Percentiles rank a stretch among this genome's conserved stretches.
These are phyloP conservation scores for Trematocara nigrifrons DNA, from an alignment of 2,113 vertebrate genomes.

Conservation along the genomic window DNA sequence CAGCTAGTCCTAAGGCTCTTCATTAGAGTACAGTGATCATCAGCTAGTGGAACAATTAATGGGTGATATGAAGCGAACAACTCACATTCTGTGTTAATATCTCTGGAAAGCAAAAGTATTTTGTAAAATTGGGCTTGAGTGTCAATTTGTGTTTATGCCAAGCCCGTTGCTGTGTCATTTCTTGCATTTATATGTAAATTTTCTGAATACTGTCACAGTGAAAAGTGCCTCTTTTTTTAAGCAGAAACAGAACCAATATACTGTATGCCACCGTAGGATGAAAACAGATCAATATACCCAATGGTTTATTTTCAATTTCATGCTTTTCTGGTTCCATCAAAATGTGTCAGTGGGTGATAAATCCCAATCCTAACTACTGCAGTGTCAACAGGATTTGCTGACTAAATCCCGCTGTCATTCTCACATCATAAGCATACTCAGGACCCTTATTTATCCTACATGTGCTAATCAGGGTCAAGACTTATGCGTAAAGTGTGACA, in stretches of 20 bases:
- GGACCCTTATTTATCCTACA: conserved; percentile 26
- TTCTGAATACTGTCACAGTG: not conserved
- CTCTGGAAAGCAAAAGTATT: not conserved
- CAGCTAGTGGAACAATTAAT: not conserved
- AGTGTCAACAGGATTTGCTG: conserved; percentile 45
- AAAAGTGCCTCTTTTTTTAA: not conserved
- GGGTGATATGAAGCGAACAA: not conserved
- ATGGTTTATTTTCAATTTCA: conserved; percentile 69
- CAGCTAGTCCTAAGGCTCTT: not conserved
- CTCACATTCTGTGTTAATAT: not conserved
- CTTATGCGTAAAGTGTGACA: not conserved
- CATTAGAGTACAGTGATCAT: not conserved
- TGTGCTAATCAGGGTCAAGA: conserved; percentile 22
- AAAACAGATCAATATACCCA: conserved; percentile 57
- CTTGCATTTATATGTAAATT: not conserved
- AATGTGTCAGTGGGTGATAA: conserved; percentile 63
- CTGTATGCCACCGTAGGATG: not conserved
- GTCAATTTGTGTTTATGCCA: not conserved
- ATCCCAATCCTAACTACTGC: conserved; percentile 39
- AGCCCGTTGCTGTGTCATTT: not conserved
- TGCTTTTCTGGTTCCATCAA: conserved; percentile 64
- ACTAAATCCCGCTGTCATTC: conserved; percentile 37
- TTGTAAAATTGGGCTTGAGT: not conserved
- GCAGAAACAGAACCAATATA: not conserved
- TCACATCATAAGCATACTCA: conserved; percentile 31